Conservation (phyloP, 2,113 vertebrate species). For the Amphiprion ocellaris region DNA sequence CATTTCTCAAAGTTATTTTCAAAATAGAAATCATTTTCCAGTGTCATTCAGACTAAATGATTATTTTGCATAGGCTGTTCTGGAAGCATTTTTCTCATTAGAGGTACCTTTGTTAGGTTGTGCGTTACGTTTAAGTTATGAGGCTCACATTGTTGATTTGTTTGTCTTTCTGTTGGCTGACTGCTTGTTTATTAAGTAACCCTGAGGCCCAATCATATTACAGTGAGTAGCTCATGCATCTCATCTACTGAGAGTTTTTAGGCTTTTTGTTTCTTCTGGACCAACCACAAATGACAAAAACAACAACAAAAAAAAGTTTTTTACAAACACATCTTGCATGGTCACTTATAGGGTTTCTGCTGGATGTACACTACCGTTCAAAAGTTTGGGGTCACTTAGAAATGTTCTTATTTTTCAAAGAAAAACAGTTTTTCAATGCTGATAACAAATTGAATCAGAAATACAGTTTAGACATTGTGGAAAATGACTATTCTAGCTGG, state of each 20-base stretch:
- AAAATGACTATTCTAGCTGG: too few species aligned
- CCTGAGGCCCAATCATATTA: neutral
- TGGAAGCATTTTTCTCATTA: neutral
- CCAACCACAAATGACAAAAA: too few species aligned
- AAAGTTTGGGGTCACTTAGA: too few species aligned
- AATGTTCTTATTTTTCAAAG: too few species aligned
- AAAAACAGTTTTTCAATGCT: too few species aligned
- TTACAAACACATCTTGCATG: neutral
- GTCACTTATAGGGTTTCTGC: too few species aligned
- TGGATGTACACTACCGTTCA: too few species aligned
- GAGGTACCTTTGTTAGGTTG: neutral
- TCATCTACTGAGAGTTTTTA: neutral
- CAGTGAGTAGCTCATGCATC: neutral
- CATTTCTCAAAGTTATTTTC: too few species aligned
- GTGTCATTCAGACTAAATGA: neutral
- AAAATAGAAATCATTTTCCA: neutral
- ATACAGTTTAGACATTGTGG: too few species aligned
- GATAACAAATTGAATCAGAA: too few species aligned
- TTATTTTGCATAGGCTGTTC: neutral
- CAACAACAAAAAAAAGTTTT: neutral
- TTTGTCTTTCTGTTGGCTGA: neutral
- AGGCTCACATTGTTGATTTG: neutral
- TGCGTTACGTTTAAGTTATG: neutral
- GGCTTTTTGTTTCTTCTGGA: too few species aligned
- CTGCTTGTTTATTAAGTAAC: neutral